phyloP scores from a whole-genome alignment of 2,888 invertebrate genomes.

The Chironomus tentans region DNA sequence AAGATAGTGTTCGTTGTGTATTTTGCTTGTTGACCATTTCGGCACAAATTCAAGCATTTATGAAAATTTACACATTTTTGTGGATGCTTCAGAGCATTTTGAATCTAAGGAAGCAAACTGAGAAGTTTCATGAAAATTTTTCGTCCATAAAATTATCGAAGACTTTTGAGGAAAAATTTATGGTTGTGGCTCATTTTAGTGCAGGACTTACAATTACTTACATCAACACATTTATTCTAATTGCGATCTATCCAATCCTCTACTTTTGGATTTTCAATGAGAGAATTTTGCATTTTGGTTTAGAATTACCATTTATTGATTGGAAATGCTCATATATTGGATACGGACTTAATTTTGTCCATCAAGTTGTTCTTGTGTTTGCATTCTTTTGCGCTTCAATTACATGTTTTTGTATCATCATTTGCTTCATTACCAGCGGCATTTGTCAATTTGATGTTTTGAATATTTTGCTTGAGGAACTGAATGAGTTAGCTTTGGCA shows the following conservation, averaged over 20 bases:
- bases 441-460: background rate
- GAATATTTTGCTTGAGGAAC: background rate
- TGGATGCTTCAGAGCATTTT: background rate
- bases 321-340: background rate
- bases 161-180: background rate
- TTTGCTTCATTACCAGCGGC: background rate
- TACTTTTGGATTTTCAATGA: background rate
- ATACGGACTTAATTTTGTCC: background rate
- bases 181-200: background rate
- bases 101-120: background rate
- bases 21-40: background rate
- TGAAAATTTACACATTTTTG: background rate
- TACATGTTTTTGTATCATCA: background rate
- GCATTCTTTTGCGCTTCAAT: background rate
- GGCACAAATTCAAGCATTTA: background rate
- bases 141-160: background rate
- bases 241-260: background rate
- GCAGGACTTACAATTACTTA: too few species aligned
- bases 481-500: background rate
- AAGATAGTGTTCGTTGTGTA: background rate
- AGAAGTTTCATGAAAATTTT: background rate
- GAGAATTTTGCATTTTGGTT: background rate
- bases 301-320: background rate
- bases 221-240: background rate
- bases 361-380: background rate